Evolutionary conservation across 2,113 vertebrate species (phyloP), one percentile per base, ranked within the genome.

Genomic region (Delphinapterus leucas): DNA sequence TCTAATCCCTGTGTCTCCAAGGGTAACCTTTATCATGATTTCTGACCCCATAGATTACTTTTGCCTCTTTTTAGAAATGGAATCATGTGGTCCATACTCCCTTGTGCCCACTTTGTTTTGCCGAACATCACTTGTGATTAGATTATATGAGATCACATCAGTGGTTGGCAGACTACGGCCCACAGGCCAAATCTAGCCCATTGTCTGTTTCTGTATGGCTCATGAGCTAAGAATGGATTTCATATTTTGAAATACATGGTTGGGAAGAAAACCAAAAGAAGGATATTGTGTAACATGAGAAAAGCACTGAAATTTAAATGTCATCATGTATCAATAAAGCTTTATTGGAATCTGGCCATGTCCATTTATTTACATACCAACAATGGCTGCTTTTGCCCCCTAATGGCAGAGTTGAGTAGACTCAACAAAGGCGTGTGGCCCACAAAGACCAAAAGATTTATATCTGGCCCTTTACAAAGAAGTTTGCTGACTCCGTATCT

Each of bases 21-120:
- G 20, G 47, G 9, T 4, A 12, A 36, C 53, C 71, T 36, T 15
- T 26, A 1, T 55, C 31, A 0, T 44, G 58, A 88, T 86, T n/a
- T 95, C 20, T 65, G 84, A 61, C 49, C 21, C 65, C 12, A 0
- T 3, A 3, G 5, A 5, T 86, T 65, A 41, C 49, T 63, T 49
- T n/a, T 3, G 33, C 38, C 26, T 81, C 67, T n/a, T 38, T 70
- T 49, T 38, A 65, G 80, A 63, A 68, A 25, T 21, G 28, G 58
- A 55, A 36, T 38, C 58, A 0, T 1, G 5, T 0, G 0, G 44
- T 44, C 55, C 14, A 0, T 26, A 1, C 14, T 33, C 5, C 25
- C 49, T 41, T 20, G 33, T 55, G 14, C 68, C 31, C n/a, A 26
- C 9, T 26, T 44, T 18, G n/a, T 63, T 76, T 74, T 15, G 9